Evolutionary conservation across 2,888 invertebrate species (phyloP).

Genomic region (Orthosia incerta): DNA sequence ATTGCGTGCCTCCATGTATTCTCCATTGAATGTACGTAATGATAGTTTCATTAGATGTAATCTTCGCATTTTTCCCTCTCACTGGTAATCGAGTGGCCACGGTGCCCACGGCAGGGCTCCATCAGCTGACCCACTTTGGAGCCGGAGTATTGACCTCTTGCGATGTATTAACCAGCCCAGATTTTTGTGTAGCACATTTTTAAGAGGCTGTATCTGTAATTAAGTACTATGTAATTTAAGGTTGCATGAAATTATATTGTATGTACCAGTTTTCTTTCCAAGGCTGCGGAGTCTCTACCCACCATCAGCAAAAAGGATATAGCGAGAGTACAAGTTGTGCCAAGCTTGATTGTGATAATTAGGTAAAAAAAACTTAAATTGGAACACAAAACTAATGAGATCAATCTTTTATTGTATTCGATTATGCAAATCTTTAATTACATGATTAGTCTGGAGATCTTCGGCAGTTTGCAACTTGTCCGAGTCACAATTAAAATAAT

Average conservation of each 20-base stretch:
- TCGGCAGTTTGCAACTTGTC: slow-evolving; percentile 11
- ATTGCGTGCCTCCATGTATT: slow-evolving; percentile 14
- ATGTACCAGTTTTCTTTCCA: slow-evolving; percentile 1
- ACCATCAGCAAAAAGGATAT: neutral
- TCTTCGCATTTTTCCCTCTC: slow-evolving; percentile 58
- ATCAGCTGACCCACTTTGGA: slow-evolving; percentile 79
- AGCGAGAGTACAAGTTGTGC: neutral
- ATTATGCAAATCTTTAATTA: slow-evolving; percentile 36
- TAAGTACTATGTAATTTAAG: slow-evolving; percentile 9
- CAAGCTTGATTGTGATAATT: neutral
- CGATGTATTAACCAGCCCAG: slow-evolving; percentile 77
- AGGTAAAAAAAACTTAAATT: neutral
- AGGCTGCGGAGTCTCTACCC: neutral
- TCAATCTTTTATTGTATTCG: neutral
- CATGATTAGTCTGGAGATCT: slow-evolving; percentile 1
- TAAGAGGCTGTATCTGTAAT: slow-evolving; percentile 48
- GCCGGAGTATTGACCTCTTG: slow-evolving; percentile 82
- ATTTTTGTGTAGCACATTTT: slow-evolving; percentile 73
- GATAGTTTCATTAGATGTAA: slow-evolving; percentile 38
- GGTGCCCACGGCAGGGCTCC: slow-evolving; percentile 69
- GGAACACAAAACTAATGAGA: neutral
- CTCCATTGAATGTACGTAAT: slow-evolving; percentile 33
- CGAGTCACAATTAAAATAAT: slow-evolving; percentile 3
- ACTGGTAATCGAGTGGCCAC: slow-evolving; percentile 59
- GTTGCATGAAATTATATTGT: neutral